These are phyloP conservation scores for Characodon lateralis DNA, from an alignment of 2,797 vertebrate genomes.

Conservation along the genomic window DNA sequence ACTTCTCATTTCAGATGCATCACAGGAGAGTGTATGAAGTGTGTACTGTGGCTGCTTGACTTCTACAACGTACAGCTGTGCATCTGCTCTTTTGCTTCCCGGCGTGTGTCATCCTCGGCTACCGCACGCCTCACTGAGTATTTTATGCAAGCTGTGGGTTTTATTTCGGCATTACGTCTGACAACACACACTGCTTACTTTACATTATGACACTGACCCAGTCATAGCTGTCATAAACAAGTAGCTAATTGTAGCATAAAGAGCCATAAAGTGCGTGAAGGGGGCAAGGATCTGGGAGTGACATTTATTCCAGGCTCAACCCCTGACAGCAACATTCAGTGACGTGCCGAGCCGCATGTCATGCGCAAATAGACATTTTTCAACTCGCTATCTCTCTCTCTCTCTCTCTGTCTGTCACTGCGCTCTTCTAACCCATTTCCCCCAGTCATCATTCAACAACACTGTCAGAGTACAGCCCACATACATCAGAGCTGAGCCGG, in stretches of 20 bases:
- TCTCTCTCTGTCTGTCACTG: conserved; percentile 1
- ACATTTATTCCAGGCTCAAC: conserved; percentile 51
- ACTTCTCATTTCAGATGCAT: conserved; percentile 74
- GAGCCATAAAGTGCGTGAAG: conserved; percentile 33
- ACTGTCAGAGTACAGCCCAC: conserved; percentile 61
- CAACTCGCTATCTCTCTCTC: conserved; percentile 40
- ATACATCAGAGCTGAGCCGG: conserved; percentile 61
- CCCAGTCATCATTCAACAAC: conserved; percentile 71
- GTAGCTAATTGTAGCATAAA: conserved; percentile 59
- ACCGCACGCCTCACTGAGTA: conserved; percentile 8
- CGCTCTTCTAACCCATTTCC: conserved; percentile 69
- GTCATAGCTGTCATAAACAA: conserved; percentile 58
- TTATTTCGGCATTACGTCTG: conserved; percentile 12
- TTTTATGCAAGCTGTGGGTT: conserved; percentile 41
- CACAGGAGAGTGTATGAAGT: conserved; percentile 61
- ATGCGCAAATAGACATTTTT: conserved; percentile 65
- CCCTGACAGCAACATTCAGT: conserved; percentile 53
- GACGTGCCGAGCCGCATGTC: conserved; percentile 47
- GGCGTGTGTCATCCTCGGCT: conserved; percentile 22
- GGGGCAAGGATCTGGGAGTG: conserved; percentile 41
- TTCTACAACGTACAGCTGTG: conserved; percentile 71
- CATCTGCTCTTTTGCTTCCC: conserved; percentile 46
- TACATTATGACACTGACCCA: conserved; percentile 58
- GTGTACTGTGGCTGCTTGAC: conserved; percentile 55
- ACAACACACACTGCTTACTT: conserved; percentile 33